These are phyloP conservation scores for Argopecten irradians DNA, from an alignment of 1,140 invertebrate species.

Conservation along the genomic window DNA sequence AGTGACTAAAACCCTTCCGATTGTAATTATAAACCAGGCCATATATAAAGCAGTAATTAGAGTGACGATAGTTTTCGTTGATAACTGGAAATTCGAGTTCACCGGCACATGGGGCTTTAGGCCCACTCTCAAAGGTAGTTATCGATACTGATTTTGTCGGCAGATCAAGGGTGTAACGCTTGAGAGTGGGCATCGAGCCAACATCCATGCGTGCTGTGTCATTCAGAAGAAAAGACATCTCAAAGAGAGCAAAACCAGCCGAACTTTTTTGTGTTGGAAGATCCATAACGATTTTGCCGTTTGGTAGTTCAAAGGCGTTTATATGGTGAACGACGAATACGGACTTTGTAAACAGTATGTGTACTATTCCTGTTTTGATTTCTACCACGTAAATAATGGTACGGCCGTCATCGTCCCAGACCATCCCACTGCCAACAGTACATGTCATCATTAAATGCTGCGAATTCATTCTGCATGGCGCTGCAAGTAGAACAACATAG, in stretches of 20 bases:
- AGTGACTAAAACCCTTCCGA: slow-evolving; percentile 47
- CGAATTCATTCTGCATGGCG: slow-evolving; percentile 67
- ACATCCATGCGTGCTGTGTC: slow-evolving; percentile 53
- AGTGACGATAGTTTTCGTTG: slow-evolving; percentile 60
- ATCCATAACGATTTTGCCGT: slow-evolving; percentile 62
- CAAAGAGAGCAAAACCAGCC: slow-evolving; percentile 55
- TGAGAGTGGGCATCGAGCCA: slow-evolving; percentile 47
- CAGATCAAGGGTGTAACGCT: slow-evolving; percentile 64
- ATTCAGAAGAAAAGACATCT: slow-evolving; percentile 57
- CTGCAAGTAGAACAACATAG: slow-evolving; percentile 68
- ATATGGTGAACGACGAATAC: slow-evolving; percentile 68
- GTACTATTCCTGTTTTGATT: slow-evolving; percentile 60
- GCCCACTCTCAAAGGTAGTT: slow-evolving; percentile 32
- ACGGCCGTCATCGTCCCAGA: slow-evolving; percentile 61
- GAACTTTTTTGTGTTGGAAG: slow-evolving; percentile 58
- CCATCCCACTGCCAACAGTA: slow-evolving; percentile 59
- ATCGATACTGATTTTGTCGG: slow-evolving; percentile 32
- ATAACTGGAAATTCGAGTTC: slow-evolving; percentile 69
- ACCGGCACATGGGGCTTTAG: slow-evolving; percentile 44
- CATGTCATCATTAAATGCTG: slow-evolving; percentile 56
- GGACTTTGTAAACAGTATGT: slow-evolving; percentile 54
- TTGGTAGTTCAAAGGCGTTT: slow-evolving; percentile 67
- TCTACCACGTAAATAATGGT: slow-evolving; percentile 63
- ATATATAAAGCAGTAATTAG: slow-evolving; percentile 63
- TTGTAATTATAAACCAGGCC: slow-evolving; percentile 58